Evolutionary conservation across 2,113 vertebrate species (phyloP), one percentile per base, ranked within the genome.

Genomic region (Eolophus roseicapilla): DNA sequence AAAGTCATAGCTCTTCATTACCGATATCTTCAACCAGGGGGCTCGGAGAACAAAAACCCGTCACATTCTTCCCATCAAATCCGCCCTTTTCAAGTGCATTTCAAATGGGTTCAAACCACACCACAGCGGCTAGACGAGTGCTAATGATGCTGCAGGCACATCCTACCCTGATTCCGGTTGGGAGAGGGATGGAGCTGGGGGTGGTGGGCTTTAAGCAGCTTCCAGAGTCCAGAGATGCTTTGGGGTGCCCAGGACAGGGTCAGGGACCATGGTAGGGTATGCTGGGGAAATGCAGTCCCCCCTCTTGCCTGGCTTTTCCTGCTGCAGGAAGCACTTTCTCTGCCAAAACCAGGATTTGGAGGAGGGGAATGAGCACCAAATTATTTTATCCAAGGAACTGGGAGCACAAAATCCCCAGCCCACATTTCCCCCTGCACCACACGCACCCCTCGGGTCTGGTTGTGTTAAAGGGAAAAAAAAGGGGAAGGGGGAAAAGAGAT

Each of bases 1-100:
- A 95, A 94, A 96, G 95, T 96, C 93, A 93, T 88, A 96, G 95
- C 95, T 96, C 94, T 95, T 97, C 92, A 95, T 97, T 97, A 95
- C 82, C 88, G 29, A 90, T 77, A 82, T 88, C 88, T 96, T 96
- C 90, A 94, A 90, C 84, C n/a, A 24, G 63, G 90, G 95, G 91
- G 90, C 94, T 97, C 20, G 5, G 77, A 97, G 95, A 97, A 97
- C 95, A 97, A 96, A 97, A 95, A 84, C 82, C 92, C 83, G 33
- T 93, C 94, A 94, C 92, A 88, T 92, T 96, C 92, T 93, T 91
- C 92, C 94, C 93, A 93, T 97, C 96, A 96, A 95, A 96, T 92
- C 79, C 76, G 6, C 69, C 86, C 92, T 91, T 97, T 97, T 96
- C 95, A 97, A 97, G 93, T 95, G 94, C 91, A 91, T 92, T 96